Percentiles rank a stretch among this genome's conserved stretches.
These are phyloP conservation scores for Dasyurus viverrinus DNA, from an alignment of 2,113 vertebrate genomes.

Conservation along the genomic window DNA sequence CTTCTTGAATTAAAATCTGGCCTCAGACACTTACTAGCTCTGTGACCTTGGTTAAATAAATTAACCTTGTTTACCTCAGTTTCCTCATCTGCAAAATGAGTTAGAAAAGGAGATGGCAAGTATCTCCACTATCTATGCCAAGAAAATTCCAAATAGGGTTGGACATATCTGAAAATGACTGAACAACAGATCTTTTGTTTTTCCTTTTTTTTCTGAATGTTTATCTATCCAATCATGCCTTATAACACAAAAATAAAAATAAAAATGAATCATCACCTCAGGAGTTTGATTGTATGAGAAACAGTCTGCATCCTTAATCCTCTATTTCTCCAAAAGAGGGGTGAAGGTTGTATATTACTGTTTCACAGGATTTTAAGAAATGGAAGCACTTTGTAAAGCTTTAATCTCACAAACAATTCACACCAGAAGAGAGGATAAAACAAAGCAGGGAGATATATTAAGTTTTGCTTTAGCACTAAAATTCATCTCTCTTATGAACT, in stretches of 20 bases:
- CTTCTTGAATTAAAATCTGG: not conserved
- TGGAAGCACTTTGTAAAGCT: not conserved
- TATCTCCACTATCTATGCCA: not conserved
- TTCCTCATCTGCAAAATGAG: not conserved
- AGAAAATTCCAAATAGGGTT: not conserved
- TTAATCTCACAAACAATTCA: not conserved
- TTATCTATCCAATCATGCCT: not conserved
- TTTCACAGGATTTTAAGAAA: not conserved
- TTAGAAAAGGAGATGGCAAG: not conserved
- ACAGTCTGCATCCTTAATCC: not conserved
- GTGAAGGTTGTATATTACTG: not conserved
- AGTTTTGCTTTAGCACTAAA: not conserved
- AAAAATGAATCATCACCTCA: not conserved
- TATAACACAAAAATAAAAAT: not conserved
- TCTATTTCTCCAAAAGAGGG: not conserved
- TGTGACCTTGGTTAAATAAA: not conserved
- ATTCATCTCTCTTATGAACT: not conserved
- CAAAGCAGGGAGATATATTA: not conserved
- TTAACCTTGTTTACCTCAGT: not conserved
- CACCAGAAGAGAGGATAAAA: not conserved
- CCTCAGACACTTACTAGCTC: too few species aligned
- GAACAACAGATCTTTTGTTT: not conserved
- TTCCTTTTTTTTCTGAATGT: not conserved
- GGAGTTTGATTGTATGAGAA: not conserved
- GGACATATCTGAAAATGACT: not conserved